These are phyloP conservation scores for Pongo pygmaeus DNA, from an alignment of 2,113 vertebrate species.

Conservation along the genomic window DNA sequence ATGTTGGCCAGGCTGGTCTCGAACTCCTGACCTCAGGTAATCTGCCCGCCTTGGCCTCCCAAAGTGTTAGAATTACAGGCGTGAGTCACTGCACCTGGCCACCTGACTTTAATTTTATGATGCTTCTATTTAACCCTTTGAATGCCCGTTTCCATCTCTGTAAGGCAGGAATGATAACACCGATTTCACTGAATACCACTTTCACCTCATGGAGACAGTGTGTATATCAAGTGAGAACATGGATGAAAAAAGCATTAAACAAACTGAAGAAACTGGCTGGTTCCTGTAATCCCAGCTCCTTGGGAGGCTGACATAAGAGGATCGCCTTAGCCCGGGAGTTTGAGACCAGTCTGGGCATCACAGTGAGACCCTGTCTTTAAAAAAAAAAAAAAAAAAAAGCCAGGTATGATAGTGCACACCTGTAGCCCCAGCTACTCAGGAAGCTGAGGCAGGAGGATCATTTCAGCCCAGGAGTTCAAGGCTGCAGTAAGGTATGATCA, in stretches of 20 bases:
- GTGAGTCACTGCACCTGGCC: too few relatives aligned
- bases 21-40: too few relatives aligned
- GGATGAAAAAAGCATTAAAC: background rate
- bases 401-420: too few relatives aligned
- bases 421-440: too few relatives aligned
- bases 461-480: too few relatives aligned
- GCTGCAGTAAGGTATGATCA: too few relatives aligned
- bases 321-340: background rate
- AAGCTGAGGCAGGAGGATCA: too few relatives aligned
- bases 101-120: background rate
- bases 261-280: background rate
- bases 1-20: too few relatives aligned
- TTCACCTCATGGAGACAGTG: background rate
- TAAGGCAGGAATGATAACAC: constrained; percentile 8
- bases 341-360: background rate
- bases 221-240: background rate
- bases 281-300: background rate
- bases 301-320: background rate
- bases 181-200: background rate
- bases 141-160: background rate
- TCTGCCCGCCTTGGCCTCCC: too few relatives aligned
- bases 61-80: too few relatives aligned
- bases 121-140: background rate
- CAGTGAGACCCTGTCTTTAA: background rate
- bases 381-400: too few relatives aligned